Conservation (phyloP, 2,888 invertebrate genomes). For the Himalopsyche tibetana region DNA sequence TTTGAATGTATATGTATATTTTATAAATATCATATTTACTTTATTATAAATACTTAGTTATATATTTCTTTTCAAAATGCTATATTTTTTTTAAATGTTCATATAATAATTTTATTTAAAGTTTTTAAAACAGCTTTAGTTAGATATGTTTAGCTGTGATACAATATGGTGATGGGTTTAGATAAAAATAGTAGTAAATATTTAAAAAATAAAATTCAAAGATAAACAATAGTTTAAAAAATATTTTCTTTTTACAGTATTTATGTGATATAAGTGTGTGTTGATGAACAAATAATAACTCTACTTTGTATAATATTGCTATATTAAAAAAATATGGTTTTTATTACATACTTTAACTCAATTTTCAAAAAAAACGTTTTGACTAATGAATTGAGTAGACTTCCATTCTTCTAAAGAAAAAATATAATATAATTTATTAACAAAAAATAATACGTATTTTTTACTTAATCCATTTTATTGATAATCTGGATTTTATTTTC, state of each 20-base stretch:
- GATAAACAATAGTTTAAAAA: background rate
- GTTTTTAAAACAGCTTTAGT: slow-evolving; percentile 66
- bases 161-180: slow-evolving; percentile 69
- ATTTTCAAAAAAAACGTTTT: background rate
- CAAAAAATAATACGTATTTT: background rate
- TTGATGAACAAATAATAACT: slow-evolving; percentile 12
- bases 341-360: background rate
- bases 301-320: slow-evolving; percentile 25
- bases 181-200: slow-evolving; percentile 61
- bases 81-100: slow-evolving; percentile 25
- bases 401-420: background rate
- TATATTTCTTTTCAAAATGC: background rate
- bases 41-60: background rate
- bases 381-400: background rate
- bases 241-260: slow-evolving; percentile 10
- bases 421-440: background rate
- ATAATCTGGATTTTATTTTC: too few species aligned
- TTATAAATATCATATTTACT: slow-evolving; percentile 1
- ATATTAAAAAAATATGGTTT: slow-evolving; percentile 29
- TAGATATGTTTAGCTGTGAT: slow-evolving; percentile 75
- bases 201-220: slow-evolving; percentile 57
- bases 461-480: background rate
- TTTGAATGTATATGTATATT: slow-evolving; percentile 9
- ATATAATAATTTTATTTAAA: slow-evolving; percentile 34
- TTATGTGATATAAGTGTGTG: slow-evolving; percentile 36